Evolutionary conservation across 2,888 invertebrate genomes (phyloP).

Genomic region (Trissoscelio sp.): DNA sequence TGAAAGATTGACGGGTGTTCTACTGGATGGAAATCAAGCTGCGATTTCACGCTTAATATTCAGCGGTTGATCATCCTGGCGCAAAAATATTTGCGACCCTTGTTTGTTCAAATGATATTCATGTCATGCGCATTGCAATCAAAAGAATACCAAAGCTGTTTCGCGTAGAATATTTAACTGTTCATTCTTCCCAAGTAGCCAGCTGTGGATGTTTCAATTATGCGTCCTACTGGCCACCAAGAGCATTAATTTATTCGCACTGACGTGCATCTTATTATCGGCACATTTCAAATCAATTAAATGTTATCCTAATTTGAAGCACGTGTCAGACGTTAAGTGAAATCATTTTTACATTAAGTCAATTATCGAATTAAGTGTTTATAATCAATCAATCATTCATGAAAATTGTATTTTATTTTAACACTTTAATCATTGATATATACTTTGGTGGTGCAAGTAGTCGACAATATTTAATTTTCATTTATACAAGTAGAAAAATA

Average conservation of each 20-base stretch:
- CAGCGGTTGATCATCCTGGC: neutral
- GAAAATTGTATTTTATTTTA: too few species aligned
- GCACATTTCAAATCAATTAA: slow-evolving; percentile 11
- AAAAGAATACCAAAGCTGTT: slow-evolving; percentile 18
- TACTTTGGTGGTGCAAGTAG: too few species aligned
- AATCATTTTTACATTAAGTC: neutral
- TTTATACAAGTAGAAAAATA: too few species aligned
- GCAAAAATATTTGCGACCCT: slow-evolving; percentile 30
- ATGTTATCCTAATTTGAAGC: slow-evolving; percentile 18
- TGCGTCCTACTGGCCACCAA: neutral
- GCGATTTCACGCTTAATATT: slow-evolving; percentile 20
- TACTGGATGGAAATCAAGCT: slow-evolving; percentile 14
- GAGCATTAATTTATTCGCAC: slow-evolving; percentile 28
- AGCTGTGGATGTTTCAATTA: slow-evolving; percentile 26
- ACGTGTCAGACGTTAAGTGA: neutral
- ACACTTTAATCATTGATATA: too few species aligned
- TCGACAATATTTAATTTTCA: too few species aligned
- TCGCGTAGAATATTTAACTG: slow-evolving; percentile 26
- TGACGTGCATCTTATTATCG: slow-evolving; percentile 4
- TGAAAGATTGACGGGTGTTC: neutral
- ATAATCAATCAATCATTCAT: too few species aligned
- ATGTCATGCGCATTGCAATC: slow-evolving; percentile 22
- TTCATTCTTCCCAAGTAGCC: slow-evolving; percentile 14
- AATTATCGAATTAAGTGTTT: neutral
- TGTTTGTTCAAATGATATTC: slow-evolving; percentile 42